These are phyloP conservation scores for Tachysurus fulvidraco DNA, from an alignment of 2,113 vertebrate species.

Conservation along the genomic window DNA sequence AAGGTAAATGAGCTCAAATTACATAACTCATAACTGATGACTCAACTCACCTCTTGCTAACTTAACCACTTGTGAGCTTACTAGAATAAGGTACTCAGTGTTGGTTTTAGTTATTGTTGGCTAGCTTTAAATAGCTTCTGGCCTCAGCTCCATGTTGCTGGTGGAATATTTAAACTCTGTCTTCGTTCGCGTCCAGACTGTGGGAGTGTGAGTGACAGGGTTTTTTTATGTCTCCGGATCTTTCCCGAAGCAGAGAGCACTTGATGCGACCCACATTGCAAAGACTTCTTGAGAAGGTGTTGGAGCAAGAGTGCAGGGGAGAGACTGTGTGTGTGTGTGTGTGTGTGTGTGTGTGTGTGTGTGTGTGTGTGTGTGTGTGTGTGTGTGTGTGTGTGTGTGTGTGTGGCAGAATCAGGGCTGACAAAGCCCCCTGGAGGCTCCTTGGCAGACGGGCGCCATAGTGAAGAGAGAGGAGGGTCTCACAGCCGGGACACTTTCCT, in stretches of 20 bases:
- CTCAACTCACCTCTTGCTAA: neutral
- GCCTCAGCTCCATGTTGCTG: neutral
- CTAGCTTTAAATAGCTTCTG: neutral
- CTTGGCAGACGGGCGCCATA: conserved; percentile 26
- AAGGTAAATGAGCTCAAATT: neutral
- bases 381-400: conserved; percentile 42
- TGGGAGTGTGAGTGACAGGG: conserved; percentile 39
- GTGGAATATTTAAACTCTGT: conserved; percentile 1
- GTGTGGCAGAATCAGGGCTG: conserved; percentile 43
- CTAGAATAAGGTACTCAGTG: neutral
- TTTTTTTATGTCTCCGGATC: conserved; percentile 30
- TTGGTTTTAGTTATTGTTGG: neutral
- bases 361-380: conserved; percentile 34
- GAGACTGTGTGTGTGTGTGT: conserved; percentile 14
- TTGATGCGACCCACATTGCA: conserved; percentile 48
- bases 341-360: conserved; percentile 42
- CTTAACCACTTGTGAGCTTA: neutral
- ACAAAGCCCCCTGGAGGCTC: conserved; percentile 38
- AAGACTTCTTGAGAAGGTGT: conserved; percentile 29
- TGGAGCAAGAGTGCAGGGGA: conserved; percentile 6
- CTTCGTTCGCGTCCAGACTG: conserved; percentile 21
- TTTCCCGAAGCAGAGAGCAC: conserved; percentile 31
- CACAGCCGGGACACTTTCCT: conserved; percentile 20
- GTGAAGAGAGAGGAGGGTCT: conserved; percentile 36
- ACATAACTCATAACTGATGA: neutral